These are phyloP conservation scores for Salvelinus alpinus DNA, from an alignment of 2,113 vertebrate species.

Conservation along the genomic window DNA sequence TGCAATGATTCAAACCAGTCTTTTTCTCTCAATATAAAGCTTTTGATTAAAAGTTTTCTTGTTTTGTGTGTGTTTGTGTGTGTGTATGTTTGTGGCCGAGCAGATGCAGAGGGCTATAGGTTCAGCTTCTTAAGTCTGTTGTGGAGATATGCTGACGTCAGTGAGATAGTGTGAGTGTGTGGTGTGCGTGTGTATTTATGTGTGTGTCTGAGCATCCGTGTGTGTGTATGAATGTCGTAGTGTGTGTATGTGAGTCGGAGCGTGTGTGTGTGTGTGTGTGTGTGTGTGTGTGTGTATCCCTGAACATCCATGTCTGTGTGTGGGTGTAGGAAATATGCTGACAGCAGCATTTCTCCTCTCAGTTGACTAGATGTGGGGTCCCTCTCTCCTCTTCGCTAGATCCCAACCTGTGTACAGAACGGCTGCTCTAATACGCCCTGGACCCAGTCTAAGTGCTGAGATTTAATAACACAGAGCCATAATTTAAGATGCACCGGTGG, in stretches of 20 bases:
- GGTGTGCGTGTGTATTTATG: not conserved
- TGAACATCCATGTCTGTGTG: too few species aligned
- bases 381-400: not conserved
- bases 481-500: constrained; percentile 50
- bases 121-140: constrained; percentile 1
- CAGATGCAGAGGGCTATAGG: not conserved
- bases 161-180: not conserved
- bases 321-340: not conserved
- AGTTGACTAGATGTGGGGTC: not conserved
- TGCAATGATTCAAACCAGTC: not conserved
- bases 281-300: too few species aligned
- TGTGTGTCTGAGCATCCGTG: too few species aligned
- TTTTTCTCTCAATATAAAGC: not conserved
- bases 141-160: not conserved
- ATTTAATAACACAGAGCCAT: constrained; percentile 58
- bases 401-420: not conserved
- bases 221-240: too few species aligned
- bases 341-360: not conserved
- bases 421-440: constrained; percentile 13
- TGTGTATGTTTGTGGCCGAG: not conserved
- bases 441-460: constrained; percentile 40
- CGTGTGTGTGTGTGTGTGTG: not conserved
- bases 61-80: not conserved
- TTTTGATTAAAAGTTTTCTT: not conserved
- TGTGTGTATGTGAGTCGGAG: too few species aligned